Evolutionary conservation across 2,888 invertebrate genomes (phyloP), one percentile per base, ranked within the genome.

Genomic region (Napeogenes sylphis): DNA sequence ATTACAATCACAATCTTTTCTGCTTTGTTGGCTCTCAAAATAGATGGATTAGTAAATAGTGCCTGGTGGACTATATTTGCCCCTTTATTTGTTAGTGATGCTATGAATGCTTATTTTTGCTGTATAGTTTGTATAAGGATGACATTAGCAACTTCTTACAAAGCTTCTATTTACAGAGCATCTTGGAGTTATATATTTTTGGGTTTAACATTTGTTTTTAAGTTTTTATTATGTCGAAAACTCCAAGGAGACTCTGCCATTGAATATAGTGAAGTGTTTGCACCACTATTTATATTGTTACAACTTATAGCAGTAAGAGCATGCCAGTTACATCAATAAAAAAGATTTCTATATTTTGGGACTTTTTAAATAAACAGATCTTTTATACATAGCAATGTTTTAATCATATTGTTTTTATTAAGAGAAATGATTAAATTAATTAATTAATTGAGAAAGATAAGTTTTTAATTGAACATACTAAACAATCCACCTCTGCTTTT

Each of bases 121-220:
- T 94, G 97, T 59, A 99, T 99, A 75, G 96, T 99, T 63, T 97
- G 97, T 78, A 97, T 99, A 74, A 93, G 99, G 75, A 96, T 97
- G 94, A 95, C 95, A 77, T 91, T 96, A 77, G 96, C 96, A 75
- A 94, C 92, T 71, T 93, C 94, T 71, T 93, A 95, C 63, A 95
- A 95, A 82, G 93, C 93, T 59, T 96, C 96, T n/a, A 86, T 96
- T 55, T 91, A 96, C 66, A 92, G 97, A 73, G 93, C 95, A 42
- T 93, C 95, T 65, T 97, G 97, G 95, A 97, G 97, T 77, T 92
- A 94, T 60, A 94, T 95, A 73, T 95, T 96, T 79, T 87, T 98
- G 64, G 93, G 96, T 45, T 91, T 97, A 70, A 93, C 97, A 67
- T 96, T 97, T 90, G 94, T 97, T 64, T 98, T 98, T 81, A 97